A percentile compares a stretch with the other conserved stretches of the same genome.
Evolutionary conservation across 2,888 invertebrate genomes (phyloP).

Genomic region (Thymelicus acteon): DNA sequence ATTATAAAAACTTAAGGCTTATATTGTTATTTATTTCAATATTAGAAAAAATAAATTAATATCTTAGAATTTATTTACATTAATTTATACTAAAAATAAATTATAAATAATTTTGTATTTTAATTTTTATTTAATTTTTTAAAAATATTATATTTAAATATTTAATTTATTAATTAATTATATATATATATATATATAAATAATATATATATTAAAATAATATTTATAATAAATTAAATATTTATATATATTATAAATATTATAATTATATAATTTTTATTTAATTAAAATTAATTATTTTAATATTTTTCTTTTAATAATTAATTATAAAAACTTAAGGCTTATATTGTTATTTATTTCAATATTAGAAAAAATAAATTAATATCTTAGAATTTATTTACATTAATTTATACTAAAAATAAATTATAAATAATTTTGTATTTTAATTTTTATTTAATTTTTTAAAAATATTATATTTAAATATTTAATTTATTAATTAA

Average conservation of each 20-base stretch:
- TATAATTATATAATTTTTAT: background rate
- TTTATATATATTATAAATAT: conserved; percentile 8
- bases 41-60: too few relatives aligned
- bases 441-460: conserved; percentile 40
- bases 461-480: background rate
- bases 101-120: background rate
- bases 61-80: too few relatives aligned
- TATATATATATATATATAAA: conserved; percentile 17
- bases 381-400: background rate
- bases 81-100: too few relatives aligned
- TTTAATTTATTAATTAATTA: conserved; percentile 40
- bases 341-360: conserved; percentile 46
- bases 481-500: too few relatives aligned
- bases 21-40: too few relatives aligned
- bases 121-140: background rate
- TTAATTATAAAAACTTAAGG: conserved; percentile 64
- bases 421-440: conserved; percentile 47
- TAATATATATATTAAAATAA: conserved; percentile 5
- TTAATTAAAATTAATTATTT: conserved; percentile 48
- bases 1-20: conserved; percentile 77
- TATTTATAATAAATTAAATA: conserved; percentile 15
- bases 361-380: conserved; percentile 48
- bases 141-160: conserved; percentile 28
- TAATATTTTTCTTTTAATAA: conserved; percentile 44
- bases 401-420: too few relatives aligned